A percentile compares a stretch with the other conserved stretches of the same genome.
Evolutionary conservation across 2,888 invertebrate genomes (phyloP).

Genomic region (Scaptomyza polygonia): DNA sequence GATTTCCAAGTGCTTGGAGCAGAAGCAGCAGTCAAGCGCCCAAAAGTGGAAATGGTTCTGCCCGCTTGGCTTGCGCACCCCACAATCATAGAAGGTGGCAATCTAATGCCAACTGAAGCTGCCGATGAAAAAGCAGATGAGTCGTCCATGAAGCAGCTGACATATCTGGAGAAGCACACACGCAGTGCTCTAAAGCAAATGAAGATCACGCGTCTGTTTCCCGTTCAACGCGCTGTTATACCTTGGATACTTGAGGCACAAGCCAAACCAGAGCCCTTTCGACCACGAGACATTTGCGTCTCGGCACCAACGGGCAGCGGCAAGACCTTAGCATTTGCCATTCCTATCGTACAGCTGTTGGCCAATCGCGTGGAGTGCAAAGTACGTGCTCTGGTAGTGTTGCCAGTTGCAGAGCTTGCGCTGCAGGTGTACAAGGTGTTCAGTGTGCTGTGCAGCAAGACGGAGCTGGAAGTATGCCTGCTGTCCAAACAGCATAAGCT

Average conservation of each 20-base stretch:
- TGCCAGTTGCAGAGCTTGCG: constrained; percentile 97
- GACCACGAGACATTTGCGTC: constrained; percentile 96
- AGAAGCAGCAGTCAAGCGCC: constrained; percentile 86
- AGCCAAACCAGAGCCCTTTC: constrained; percentile 86
- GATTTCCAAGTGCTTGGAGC: constrained; percentile 87
- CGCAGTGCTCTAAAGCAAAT: constrained; percentile 88
- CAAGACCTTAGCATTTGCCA: constrained; percentile 96
- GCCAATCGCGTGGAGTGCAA: constrained; percentile 87
- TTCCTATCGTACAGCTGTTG: constrained; percentile 93
- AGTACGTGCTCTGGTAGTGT: constrained; percentile 93
- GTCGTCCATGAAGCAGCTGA: constrained; percentile 41
- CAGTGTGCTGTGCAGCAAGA: constrained; percentile 88
- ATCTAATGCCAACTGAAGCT: constrained; percentile 83
- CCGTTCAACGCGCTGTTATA: constrained; percentile 92
- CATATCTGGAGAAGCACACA: constrained; percentile 87
- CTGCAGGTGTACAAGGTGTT: constrained; percentile 94
- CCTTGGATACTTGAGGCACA: constrained; percentile 90
- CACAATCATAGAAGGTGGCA: constrained; percentile 88
- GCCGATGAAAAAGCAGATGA: constrained; percentile 86
- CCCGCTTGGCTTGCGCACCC: constrained; percentile 95
- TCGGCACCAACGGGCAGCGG: constrained; percentile 99
- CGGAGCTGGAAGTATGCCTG: constrained; percentile 89
- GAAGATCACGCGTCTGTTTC: constrained; percentile 92
- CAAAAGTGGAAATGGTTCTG: constrained; percentile 89
- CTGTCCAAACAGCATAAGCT: constrained; percentile 89